A percentile compares a stretch with the other conserved stretches of the same genome.
These are phyloP conservation scores for Tryphoninae sp. DNA, from an alignment of 2,888 invertebrate species.

Conservation along the genomic window DNA sequence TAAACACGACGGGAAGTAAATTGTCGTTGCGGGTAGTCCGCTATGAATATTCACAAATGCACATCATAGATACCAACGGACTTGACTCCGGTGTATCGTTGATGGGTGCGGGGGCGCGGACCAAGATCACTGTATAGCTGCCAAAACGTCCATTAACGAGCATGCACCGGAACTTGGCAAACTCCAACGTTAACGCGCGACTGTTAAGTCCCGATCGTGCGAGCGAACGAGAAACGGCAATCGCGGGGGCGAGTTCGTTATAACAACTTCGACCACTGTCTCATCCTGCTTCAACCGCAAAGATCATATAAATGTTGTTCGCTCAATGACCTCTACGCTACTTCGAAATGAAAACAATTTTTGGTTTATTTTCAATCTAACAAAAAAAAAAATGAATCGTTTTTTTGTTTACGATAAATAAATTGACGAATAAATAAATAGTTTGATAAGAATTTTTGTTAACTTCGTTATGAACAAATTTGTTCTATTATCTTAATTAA, in stretches of 20 bases:
- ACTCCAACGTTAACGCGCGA: conserved; percentile 57
- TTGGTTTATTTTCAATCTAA: too few species aligned
- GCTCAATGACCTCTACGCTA: not conserved
- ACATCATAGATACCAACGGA: not conserved
- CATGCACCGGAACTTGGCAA: conserved; percentile 53
- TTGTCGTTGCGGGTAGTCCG: not conserved
- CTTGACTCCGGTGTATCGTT: not conserved
- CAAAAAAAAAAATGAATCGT: too few species aligned
- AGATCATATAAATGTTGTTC: conserved; percentile 7
- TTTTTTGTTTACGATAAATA: too few species aligned
- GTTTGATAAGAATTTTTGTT: too few species aligned
- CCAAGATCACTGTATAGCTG: conserved; percentile 40
- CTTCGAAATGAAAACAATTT: too few species aligned
- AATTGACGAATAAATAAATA: too few species aligned
- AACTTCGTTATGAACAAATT: not conserved
- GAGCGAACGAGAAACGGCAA: conserved; percentile 24
- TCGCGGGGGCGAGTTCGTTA: not conserved
- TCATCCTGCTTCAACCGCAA: conserved; percentile 23
- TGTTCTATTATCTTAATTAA: not conserved
- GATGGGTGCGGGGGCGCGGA: conserved; percentile 28
- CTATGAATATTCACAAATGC: not conserved
- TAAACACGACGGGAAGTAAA: not conserved
- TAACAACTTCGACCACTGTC: conserved; percentile 16
- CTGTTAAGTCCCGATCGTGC: conserved; percentile 52
- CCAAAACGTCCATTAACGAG: conserved; percentile 65